Conservation (phyloP, 2,888 invertebrate species). For the Thumatha senex region DNA sequence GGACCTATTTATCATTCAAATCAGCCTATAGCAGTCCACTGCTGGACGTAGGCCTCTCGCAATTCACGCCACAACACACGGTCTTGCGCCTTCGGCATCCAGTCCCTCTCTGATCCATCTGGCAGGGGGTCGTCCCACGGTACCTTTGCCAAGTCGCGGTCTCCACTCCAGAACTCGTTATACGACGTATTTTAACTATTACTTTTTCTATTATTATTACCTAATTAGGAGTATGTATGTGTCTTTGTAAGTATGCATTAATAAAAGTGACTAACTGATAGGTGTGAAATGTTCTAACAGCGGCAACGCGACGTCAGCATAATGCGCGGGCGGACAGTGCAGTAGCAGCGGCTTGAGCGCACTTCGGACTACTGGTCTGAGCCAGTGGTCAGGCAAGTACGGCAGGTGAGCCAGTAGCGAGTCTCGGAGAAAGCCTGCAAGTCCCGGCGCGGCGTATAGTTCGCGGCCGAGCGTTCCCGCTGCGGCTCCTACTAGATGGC, state of each 20-base stretch:
- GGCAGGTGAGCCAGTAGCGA: constrained; percentile 88
- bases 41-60: no score
- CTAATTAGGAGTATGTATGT: not conserved
- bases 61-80: no score
- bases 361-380: constrained; percentile 91
- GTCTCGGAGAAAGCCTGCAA: constrained; percentile 88
- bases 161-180: no score
- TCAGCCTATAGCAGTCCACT: no score
- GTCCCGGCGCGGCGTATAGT: constrained; percentile 90
- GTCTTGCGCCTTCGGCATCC: no score
- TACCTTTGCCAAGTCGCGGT: no score
- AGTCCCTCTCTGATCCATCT: no score
- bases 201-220: not conserved
- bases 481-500: constrained; percentile 84
- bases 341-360: constrained; percentile 94
- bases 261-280: constrained; percentile 84
- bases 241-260: not conserved
- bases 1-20: no score
- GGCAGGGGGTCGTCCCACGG: no score
- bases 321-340: constrained; percentile 93
- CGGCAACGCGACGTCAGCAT: constrained; percentile 89
- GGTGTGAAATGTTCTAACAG: constrained; percentile 90
- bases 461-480: constrained; percentile 92
- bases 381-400: constrained; percentile 92
- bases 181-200: no score